These are phyloP conservation scores for Spinus pinus DNA, from an alignment of 2,797 vertebrate genomes.

Conservation along the genomic window DNA sequence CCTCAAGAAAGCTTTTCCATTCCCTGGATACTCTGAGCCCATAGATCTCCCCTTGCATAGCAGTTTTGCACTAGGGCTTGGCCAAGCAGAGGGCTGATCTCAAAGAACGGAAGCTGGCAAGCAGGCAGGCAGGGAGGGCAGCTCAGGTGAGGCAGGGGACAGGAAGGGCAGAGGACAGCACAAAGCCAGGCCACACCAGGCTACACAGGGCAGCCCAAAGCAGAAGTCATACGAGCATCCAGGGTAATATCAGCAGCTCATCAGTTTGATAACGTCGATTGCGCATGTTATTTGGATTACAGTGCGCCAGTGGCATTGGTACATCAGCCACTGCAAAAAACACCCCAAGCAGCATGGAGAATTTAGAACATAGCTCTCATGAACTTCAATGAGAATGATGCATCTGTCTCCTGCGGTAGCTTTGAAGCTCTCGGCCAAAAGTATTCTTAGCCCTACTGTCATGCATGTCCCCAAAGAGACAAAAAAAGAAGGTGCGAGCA, in stretches of 20 bases:
- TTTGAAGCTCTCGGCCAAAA: constrained; percentile 64
- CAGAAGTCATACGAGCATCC: not conserved
- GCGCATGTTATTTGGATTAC: not conserved
- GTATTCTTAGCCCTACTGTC: constrained; percentile 68
- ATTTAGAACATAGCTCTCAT: constrained; percentile 48
- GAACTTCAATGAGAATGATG: constrained; percentile 47
- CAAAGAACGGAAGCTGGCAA: constrained; percentile 40
- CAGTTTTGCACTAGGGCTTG: not conserved
- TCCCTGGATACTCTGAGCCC: not conserved
- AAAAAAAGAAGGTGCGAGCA: constrained; percentile 64
- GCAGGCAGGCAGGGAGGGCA: constrained; percentile 1
- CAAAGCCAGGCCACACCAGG: not conserved
- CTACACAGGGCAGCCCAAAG: not conserved
- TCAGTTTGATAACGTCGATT: not conserved
- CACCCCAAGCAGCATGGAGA: constrained; percentile 5
- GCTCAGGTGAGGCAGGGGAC: constrained; percentile 21
- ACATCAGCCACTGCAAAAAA: constrained; percentile 32
- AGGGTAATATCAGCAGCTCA: not conserved
- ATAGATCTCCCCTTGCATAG: not conserved
- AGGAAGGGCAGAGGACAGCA: constrained; percentile 13
- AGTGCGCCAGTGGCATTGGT: not conserved
- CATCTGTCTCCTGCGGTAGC: constrained; percentile 60
- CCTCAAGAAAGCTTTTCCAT: not conserved
- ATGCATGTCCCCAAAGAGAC: constrained; percentile 66
- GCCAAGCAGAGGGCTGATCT: not conserved